Percentiles rank a stretch among this genome's conserved stretches.
phyloP scores from a whole-genome alignment of 2,888 invertebrate genomes.

The Drosophila demipolita region DNA sequence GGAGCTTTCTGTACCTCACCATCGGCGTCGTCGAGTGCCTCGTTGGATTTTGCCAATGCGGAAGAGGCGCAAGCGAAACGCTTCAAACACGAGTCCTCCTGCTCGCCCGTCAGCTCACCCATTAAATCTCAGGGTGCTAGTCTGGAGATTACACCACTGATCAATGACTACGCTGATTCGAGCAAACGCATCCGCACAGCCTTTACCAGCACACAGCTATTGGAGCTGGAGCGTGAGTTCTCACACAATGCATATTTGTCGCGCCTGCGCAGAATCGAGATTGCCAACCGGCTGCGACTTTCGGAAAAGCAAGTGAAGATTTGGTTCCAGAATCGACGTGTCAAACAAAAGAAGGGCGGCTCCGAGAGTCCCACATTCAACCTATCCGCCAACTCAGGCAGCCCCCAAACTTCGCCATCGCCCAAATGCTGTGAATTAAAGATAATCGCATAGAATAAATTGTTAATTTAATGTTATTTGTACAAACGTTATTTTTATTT shows the following conservation, averaged over 20 bases:
- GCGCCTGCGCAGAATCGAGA: constrained; percentile 94
- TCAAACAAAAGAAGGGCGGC: constrained; percentile 96
- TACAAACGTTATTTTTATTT: constrained; percentile 43
- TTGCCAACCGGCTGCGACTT: constrained; percentile 93
- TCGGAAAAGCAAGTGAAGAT: constrained; percentile 98
- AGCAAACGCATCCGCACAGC: constrained; percentile 96
- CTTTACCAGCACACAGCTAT: constrained; percentile 94
- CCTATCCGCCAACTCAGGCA: constrained; percentile 64
- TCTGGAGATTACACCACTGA: constrained; percentile 78
- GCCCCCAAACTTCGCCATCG: constrained; percentile 60
- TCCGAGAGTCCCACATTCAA: constrained; percentile 86
- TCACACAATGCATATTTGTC: constrained; percentile 96
- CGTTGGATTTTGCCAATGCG: constrained; percentile 71
- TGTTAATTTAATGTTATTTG: constrained; percentile 32
- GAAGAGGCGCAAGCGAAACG: constrained; percentile 79
- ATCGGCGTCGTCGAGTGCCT: constrained; percentile 82
- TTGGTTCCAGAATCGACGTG: constrained; percentile 96
- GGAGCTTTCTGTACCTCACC: constrained; percentile 83
- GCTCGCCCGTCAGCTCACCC: constrained; percentile 79
- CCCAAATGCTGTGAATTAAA: constrained; percentile 45
- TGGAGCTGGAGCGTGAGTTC: constrained; percentile 96
- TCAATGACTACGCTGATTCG: constrained; percentile 87
- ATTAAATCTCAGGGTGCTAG: constrained; percentile 49
- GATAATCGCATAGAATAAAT: constrained; percentile 45
- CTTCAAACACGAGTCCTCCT: constrained; percentile 76